Evolutionary conservation across 2,797 vertebrate genomes (phyloP).

Genomic region (Chelmon rostratus): DNA sequence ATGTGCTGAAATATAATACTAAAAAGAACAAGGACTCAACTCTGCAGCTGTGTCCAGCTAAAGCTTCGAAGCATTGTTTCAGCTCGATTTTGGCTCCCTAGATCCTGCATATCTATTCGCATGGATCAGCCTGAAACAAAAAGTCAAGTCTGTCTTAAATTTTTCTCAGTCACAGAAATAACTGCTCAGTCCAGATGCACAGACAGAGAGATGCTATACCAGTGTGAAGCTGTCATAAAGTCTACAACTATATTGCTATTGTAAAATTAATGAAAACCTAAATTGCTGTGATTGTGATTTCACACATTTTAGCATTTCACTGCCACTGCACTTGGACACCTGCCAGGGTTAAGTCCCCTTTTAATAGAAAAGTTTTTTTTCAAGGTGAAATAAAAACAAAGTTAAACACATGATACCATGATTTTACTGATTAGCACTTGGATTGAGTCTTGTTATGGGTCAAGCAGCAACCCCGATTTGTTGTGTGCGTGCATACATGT

Average conservation of each 20-base stretch:
- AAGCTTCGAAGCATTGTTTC: background rate
- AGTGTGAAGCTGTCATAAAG: slow-evolving; percentile 5
- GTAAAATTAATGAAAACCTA: background rate
- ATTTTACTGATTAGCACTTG: background rate
- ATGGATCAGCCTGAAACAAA: background rate
- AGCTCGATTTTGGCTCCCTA: background rate
- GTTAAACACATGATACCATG: background rate
- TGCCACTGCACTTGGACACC: background rate
- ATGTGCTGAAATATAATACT: background rate
- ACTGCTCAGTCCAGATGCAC: background rate
- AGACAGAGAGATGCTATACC: background rate
- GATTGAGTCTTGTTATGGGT: background rate
- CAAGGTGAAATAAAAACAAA: background rate
- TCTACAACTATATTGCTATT: background rate
- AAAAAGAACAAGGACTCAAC: background rate
- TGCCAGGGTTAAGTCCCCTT: background rate
- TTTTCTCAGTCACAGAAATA: too few species aligned
- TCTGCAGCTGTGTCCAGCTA: background rate
- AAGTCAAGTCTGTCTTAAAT: background rate
- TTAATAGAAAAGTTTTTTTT: background rate
- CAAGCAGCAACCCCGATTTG: background rate
- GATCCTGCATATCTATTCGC: background rate
- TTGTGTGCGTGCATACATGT: background rate
- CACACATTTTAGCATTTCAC: background rate
- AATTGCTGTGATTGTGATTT: background rate